Base-by-base conservation (phyloP, 2,888 invertebrate species). In the Subacronicta megacephala region DNA sequence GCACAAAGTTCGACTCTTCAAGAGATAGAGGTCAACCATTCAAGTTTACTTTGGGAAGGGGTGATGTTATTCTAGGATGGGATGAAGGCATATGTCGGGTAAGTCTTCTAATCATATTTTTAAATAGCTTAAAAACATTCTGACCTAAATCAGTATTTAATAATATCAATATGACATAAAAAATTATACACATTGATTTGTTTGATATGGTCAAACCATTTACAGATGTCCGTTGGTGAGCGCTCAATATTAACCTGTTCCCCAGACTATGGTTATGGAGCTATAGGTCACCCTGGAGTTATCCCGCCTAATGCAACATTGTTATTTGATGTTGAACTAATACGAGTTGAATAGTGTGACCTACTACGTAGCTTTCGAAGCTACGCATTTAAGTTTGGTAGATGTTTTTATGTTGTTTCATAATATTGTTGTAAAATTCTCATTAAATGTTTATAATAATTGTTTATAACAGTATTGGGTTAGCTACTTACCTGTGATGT, bases 31-130 rank as follows among this genome's bases (percentile, higher is more conserved):
- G 98, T 18, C 96, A 96, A 77, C 99, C 99, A 4, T 99, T 99
- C 92, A 97, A 98, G 88, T 99, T 99, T 92, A 97, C 96, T 71
- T 96, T 99, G 78, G 99, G 99, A 44, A 96, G 96, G 86, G 99
- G 99, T 23, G 98, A 99, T 90, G 99, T 99, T n/a, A 99, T 99
- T 82, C 97, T 97, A 90, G 99, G 98, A 20, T 99, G 99, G 99
- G 99, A 99, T 87, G 97, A 98, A 90, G 99, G 99, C 64, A 96
- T 99, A 63, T 97, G 98, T 61, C 97, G 97, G 95, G 97, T 97
- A 89, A 87, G 67, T 31, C n/a, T n/a, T 26, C 0, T 10, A 26
- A 26, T 26, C 1, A 26, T 26, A 9, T 26, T 9, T 26, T 26
- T 6, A 20, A 20, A 3, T 6, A n/a, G n/a, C n/a, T n/a, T n/a